Evolutionary conservation across 2,113 vertebrate genomes (phyloP), one percentile per base, ranked within the genome.

Genomic region (Mola mola): DNA sequence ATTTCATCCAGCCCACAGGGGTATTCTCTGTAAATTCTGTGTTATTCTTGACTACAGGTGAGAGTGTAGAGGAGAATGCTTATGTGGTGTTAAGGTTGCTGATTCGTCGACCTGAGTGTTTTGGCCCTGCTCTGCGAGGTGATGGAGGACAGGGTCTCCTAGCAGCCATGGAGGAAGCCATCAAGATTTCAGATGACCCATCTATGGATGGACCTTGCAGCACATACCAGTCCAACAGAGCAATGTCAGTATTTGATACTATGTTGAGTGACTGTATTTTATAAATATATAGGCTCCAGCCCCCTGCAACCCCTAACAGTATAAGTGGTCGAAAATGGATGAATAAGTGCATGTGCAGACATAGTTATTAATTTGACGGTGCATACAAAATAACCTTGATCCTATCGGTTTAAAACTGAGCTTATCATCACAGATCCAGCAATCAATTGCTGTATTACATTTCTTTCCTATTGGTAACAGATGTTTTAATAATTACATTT

Each of bases 1-100:
- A 7, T 33, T 21, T 42, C 13, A 31, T 17, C 10, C 11, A 25
- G 8, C 12, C 29, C 9, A n/a, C 2, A 4, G 8, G 16, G 28
- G 12, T 4, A 29, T 21, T 2, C 0, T 40, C 6, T 26, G 36
- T 0, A 31, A 19, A 8, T 29, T 43, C 3, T 42, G 1, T 51
- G 12, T 1, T 3, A 52, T 66, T 6, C 22, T 41, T 34, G n/a
- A 55, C n/a, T 21, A 5, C 57, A 98, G 96, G 96, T 66, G 96
- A 98, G 60, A 98, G 96, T 2, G 95, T 98, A 44, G 96, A 98
- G 66, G 96, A 98, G 71, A 98, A 98, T 6, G 95, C 96, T 16
- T 98, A 96, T 5, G 93, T 96, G 2, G 96, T 97, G 42, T 91
- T 98, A 79, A 92, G 94, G 46, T 72, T 98, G 49, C 90, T 98